These are phyloP conservation scores for Conistra vaccinii DNA, from an alignment of 2,888 invertebrate genomes.

Conservation along the genomic window DNA sequence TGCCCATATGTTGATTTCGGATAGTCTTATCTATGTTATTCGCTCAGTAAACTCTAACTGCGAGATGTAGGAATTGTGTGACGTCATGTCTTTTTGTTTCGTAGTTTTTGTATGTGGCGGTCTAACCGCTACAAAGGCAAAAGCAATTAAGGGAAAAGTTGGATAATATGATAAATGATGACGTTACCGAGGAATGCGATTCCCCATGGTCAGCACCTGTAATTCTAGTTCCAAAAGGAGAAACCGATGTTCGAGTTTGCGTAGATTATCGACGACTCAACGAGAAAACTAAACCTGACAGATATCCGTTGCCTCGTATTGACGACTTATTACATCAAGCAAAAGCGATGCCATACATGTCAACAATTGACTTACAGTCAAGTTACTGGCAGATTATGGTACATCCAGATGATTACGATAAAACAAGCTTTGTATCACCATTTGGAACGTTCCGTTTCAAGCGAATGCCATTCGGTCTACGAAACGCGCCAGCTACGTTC, in stretches of 20 bases:
- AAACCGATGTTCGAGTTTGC: no score
- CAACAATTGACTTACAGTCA: constrained; percentile 63
- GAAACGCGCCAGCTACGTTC: constrained; percentile 70
- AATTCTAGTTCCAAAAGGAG: not conserved
- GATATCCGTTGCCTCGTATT: constrained; percentile 16
- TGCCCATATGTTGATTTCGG: no score
- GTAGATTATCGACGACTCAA: no score
- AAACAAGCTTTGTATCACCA: constrained; percentile 63
- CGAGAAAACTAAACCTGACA: constrained; percentile 39
- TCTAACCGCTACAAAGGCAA: no score
- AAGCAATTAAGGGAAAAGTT: no score
- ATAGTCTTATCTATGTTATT: no score
- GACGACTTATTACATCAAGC: not conserved
- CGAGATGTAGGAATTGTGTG: no score
- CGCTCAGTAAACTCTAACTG: no score
- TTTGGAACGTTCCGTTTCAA: not conserved
- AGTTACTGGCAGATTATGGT: constrained; percentile 75
- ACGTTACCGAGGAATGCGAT: not conserved
- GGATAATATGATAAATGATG: not conserved
- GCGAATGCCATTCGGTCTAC: constrained; percentile 68
- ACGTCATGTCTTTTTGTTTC: no score
- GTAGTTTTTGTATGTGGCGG: no score
- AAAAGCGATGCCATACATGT: constrained; percentile 42
- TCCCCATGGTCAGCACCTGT: constrained; percentile 45
- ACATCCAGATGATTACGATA: constrained; percentile 58